Base-by-base conservation (phyloP, 2,888 invertebrate species). In the Odontothrips loti region DNA sequence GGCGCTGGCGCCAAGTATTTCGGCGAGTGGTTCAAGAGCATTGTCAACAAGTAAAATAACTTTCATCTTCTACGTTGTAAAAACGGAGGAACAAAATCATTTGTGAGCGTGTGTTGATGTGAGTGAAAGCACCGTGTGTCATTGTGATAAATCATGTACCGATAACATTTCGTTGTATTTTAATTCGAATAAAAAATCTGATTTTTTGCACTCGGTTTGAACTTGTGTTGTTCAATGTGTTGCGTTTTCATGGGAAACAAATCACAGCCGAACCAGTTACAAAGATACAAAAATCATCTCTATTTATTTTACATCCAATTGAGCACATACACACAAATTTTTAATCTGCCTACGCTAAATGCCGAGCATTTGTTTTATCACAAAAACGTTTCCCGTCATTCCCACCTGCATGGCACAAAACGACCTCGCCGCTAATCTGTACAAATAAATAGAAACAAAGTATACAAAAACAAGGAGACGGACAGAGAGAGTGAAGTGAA, bases 1-100 rank as follows among this genome's bases (percentile, higher is more conserved):
- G 83, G 84, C 29, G 83, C 83, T 20, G 85, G 85, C 75, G 83
- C 82, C 10, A 82, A 84, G 20, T 82, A 80, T 15, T 85, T 85
- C 83, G 84, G 84, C 80, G 81, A 81, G 68, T 81, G 84, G 82
- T 83, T 82, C 27, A 83, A 84, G 75, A 81, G 82, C 75, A 78
- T 83, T 48, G 84, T 83, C n/a, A 83, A 84, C 79, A 84, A 58
- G 10, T 58, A 12, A 51, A 51, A 51, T 1, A 58, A 20, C 17
- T 11, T 58, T 58, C 58, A 43, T 43, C 6, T 43, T 43, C 34
- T 43, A n/a, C n/a, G n/a, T 43, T 43, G 2, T 43, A 43, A 43
- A 43, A 43, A n/a, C n/a, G n/a, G n/a, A n/a, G n/a, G n/a, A n/a
- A n/a, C n/a, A n/a, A 43, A 43, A 43, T 43, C 6, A 43, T 43